Conservation (phyloP, 2,113 vertebrate genomes). For the Larimichthys crocea region DNA sequence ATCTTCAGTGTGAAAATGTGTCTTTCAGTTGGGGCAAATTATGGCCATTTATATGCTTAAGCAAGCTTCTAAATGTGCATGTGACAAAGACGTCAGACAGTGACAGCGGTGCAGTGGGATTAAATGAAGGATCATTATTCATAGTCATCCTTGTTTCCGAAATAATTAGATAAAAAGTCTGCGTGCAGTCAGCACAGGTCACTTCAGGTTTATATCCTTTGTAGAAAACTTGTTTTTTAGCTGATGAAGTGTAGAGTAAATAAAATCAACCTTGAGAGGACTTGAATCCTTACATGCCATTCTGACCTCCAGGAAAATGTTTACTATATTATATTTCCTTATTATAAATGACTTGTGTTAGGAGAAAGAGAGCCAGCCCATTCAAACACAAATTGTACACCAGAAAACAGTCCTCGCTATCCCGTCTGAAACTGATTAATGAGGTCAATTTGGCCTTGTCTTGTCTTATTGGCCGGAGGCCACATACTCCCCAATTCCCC, state of each 20-base stretch:
- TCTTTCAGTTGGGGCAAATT: not conserved
- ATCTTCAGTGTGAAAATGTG: not conserved
- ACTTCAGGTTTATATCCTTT: not conserved
- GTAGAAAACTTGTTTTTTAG: not conserved
- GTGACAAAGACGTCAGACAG: not conserved
- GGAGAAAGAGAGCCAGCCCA: slow-evolving; percentile 15
- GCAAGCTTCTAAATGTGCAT: not conserved
- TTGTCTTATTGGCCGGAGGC: slow-evolving; percentile 69
- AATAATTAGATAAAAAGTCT: slow-evolving; percentile 1
- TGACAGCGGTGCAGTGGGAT: not conserved
- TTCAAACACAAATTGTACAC: slow-evolving; percentile 30
- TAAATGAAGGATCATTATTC: slow-evolving; percentile 10
- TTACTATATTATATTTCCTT: not conserved
- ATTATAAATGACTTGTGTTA: slow-evolving; percentile 36
- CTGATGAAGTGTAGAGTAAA: not conserved
- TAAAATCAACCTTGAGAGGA: not conserved
- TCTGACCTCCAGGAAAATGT: slow-evolving; percentile 7
- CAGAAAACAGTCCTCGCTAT: slow-evolving; percentile 44
- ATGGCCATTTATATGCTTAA: not conserved
- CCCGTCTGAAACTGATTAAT: slow-evolving; percentile 60
- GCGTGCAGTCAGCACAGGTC: not conserved
- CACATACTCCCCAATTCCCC: slow-evolving; percentile 32
- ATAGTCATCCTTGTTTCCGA: not conserved
- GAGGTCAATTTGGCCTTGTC: slow-evolving; percentile 63
- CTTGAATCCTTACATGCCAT: not conserved